Evolutionary conservation across 2,113 vertebrate genomes (phyloP).

Genomic region (Amblyornis subalaris): DNA sequence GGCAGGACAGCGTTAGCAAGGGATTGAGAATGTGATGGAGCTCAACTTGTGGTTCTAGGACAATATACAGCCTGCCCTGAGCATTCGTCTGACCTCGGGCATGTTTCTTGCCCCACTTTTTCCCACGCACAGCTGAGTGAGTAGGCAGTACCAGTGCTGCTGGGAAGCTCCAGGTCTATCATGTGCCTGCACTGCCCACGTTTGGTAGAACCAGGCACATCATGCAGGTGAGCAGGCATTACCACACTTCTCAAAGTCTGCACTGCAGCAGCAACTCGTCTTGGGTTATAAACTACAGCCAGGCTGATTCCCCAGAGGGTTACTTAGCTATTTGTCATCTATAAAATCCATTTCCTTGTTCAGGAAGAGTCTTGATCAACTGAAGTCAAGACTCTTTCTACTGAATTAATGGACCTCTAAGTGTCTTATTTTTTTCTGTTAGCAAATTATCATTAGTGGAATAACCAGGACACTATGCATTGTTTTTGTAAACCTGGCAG

Average conservation of each 20-base stretch:
- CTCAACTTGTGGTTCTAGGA: not conserved
- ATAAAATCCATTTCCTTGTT: not conserved
- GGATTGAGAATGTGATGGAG: not conserved
- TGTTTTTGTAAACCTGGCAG: not conserved
- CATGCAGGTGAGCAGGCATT: not conserved
- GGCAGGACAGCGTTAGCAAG: not conserved
- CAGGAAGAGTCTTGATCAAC: not conserved
- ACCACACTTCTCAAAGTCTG: not conserved
- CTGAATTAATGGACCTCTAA: not conserved
- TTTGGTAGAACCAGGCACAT: not conserved
- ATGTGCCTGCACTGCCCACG: rapidly evolving
- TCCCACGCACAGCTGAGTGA: not conserved
- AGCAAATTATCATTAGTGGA: not conserved
- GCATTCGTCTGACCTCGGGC: not conserved
- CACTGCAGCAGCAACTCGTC: not conserved
- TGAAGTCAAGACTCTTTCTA: not conserved
- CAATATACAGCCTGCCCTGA: not conserved
- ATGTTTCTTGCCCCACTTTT: not conserved
- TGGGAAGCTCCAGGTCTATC: not conserved
- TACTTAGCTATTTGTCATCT: not conserved
- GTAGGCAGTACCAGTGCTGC: not conserved
- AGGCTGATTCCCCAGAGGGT: not conserved
- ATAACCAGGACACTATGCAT: not conserved
- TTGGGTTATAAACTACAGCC: not conserved
- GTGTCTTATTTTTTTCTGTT: not conserved